Percentiles rank a stretch among this genome's conserved stretches.
Evolutionary conservation across 2,113 vertebrate genomes (phyloP).

Genomic region (Lota lota): DNA sequence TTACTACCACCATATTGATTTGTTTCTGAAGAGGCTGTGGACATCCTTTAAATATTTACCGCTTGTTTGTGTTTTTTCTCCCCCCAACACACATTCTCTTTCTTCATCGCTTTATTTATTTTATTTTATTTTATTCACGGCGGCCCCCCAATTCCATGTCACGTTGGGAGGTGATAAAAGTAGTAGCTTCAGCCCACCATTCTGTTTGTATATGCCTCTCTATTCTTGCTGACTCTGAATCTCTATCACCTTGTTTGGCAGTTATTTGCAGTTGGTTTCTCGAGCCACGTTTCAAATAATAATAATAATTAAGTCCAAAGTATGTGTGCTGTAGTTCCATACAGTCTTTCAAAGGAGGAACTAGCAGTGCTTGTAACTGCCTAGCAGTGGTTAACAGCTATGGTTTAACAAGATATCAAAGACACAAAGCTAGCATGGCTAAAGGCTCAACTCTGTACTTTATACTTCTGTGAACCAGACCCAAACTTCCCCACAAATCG

Average conservation of each 20-base stretch:
- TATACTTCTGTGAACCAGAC: constrained; percentile 43
- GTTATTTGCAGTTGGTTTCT: constrained; percentile 58
- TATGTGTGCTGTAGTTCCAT: too few relatives aligned
- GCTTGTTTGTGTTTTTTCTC: constrained; percentile 43
- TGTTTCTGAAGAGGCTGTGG: constrained; percentile 67
- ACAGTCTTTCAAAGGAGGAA: too few relatives aligned
- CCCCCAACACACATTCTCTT: constrained; percentile 29
- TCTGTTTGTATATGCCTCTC: constrained; percentile 19
- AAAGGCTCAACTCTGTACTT: constrained; percentile 19
- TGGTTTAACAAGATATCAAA: constrained; percentile 56
- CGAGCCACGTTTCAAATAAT: constrained; percentile 58
- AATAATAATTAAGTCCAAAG: constrained; percentile 11
- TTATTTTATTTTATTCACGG: too few relatives aligned
- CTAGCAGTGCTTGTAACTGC: too few relatives aligned
- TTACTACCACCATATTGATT: constrained; percentile 73
- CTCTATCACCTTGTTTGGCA: constrained; percentile 63
- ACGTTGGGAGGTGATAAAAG: too few relatives aligned
- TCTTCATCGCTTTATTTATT: constrained; percentile 61
- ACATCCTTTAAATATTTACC: constrained; percentile 72
- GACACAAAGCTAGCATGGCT: constrained; percentile 37
- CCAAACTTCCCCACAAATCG: constrained; percentile 51
- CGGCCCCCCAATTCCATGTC: too few relatives aligned
- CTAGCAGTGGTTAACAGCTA: not conserved
- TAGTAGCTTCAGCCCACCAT: too few relatives aligned
- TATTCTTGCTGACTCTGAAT: constrained; percentile 56